phyloP scores from a whole-genome alignment of 2,888 invertebrate species.

The Drosophila demipolita region DNA sequence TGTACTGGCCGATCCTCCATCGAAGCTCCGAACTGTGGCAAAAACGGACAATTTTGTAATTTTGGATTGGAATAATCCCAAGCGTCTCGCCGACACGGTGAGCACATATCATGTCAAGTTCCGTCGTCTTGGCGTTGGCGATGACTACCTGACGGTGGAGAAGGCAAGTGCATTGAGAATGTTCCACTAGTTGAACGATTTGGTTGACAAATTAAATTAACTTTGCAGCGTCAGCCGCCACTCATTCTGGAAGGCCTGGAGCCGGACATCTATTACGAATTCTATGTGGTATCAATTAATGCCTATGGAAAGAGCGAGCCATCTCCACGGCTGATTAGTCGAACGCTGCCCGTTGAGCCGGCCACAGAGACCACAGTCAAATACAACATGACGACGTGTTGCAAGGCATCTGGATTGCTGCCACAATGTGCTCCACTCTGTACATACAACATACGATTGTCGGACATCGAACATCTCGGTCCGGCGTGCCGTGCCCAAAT shows the following conservation, averaged over 20 bases:
- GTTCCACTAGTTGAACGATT: conserved; percentile 3
- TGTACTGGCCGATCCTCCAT: conserved; percentile 91
- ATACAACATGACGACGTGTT: conserved; percentile 93
- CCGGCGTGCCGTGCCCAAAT: conserved; percentile 91
- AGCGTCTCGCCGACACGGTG: conserved; percentile 90
- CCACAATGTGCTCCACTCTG: conserved; percentile 90
- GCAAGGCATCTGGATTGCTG: conserved; percentile 88
- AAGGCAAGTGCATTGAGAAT: conserved; percentile 81
- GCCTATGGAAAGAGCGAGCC: conserved; percentile 91
- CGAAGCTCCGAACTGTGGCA: conserved; percentile 89
- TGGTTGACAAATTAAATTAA: conserved; percentile 69
- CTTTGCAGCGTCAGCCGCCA: conserved; percentile 87
- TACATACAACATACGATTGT: conserved; percentile 93
- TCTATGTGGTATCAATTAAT: conserved; percentile 92
- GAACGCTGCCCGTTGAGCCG: conserved; percentile 86
- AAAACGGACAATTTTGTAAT: conserved; percentile 92
- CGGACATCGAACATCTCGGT: conserved; percentile 90
- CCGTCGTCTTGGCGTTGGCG: conserved; percentile 86
- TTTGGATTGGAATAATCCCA: conserved; percentile 91
- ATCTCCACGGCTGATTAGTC: conserved; percentile 91
- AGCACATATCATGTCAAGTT: conserved; percentile 88
- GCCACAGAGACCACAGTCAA: conserved; percentile 85
- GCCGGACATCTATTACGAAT: conserved; percentile 91
- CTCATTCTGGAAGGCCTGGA: conserved; percentile 91
- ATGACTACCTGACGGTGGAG: conserved; percentile 87